Percentiles rank a stretch among this genome's conserved stretches.
Evolutionary conservation across 2,113 vertebrate genomes (phyloP).

Genomic region (Otocyon megalotis): DNA sequence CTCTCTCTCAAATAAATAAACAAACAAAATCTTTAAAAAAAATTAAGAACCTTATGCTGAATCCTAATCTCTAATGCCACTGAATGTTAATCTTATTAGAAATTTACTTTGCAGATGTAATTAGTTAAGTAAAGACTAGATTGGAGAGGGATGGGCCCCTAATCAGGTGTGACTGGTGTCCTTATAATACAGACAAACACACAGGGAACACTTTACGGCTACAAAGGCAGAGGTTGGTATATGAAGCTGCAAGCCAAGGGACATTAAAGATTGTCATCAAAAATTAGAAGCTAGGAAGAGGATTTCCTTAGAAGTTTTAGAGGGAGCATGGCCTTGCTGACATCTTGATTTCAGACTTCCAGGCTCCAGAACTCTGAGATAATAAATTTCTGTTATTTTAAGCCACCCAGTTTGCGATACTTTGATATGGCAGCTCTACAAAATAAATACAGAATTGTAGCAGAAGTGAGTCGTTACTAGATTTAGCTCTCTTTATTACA

Average conservation of each 20-base stretch:
- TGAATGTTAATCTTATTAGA: background rate
- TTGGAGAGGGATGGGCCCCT: too few relatives aligned
- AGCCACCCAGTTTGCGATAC: background rate
- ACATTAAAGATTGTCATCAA: too few relatives aligned
- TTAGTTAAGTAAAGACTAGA: background rate
- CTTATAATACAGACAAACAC: background rate
- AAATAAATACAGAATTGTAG: background rate
- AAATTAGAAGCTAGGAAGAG: background rate
- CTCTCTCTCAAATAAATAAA: too few relatives aligned
- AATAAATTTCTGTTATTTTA: background rate
- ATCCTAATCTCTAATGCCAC: background rate
- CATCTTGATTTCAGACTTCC: background rate
- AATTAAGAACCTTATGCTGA: background rate
- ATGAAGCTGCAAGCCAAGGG: background rate
- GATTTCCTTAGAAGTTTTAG: background rate
- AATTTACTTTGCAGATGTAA: background rate
- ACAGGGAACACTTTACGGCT: accelerated
- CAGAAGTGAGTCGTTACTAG: background rate
- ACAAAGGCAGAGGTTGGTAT: background rate
- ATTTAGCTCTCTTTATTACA: background rate
- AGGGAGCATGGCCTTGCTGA: background rate
- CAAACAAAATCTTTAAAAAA: too few relatives aligned
- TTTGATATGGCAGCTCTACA: background rate
- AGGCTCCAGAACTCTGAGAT: background rate
- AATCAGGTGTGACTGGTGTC: background rate